Percentiles rank a stretch among this genome's conserved stretches.
phyloP scores from a whole-genome alignment of 2,888 invertebrate species.

The Synergus itoensis region DNA sequence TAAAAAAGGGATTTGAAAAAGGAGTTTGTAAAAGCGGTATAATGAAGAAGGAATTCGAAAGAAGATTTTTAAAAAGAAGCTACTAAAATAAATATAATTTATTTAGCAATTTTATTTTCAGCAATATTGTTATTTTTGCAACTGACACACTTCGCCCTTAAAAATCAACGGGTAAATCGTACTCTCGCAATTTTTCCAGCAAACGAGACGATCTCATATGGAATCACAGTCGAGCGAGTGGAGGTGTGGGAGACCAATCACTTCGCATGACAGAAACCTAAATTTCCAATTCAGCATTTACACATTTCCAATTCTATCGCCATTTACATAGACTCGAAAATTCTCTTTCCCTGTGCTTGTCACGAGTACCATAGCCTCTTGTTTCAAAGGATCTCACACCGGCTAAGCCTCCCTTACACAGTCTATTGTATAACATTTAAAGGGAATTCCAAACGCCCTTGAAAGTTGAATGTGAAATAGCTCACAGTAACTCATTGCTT shows the following conservation, averaged over 20 bases:
- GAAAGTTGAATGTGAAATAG: not conserved
- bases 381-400: constrained; percentile 15
- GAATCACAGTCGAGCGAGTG: constrained; percentile 3
- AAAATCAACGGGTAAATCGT: constrained; percentile 19
- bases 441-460: not conserved
- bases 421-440: not conserved
- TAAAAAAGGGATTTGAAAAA: too few species aligned
- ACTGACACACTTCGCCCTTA: not conserved
- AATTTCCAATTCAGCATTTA: constrained; percentile 42
- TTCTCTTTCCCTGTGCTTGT: constrained; percentile 29
- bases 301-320: constrained; percentile 35
- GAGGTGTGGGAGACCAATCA: constrained; percentile 31
- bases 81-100: too few species aligned
- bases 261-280: constrained; percentile 37
- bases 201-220: constrained; percentile 19
- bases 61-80: too few species aligned
- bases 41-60: too few species aligned
- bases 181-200: constrained; percentile 19
- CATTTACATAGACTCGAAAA: constrained; percentile 35
- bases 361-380: constrained; percentile 26
- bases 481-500: not conserved
- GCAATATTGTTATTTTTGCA: not conserved
- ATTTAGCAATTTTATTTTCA: not conserved
- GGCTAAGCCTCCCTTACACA: not conserved
- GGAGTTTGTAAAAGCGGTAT: too few species aligned